Evolutionary conservation across 2,888 invertebrate species (phyloP).

Genomic region (Acrocera orbiculus): DNA sequence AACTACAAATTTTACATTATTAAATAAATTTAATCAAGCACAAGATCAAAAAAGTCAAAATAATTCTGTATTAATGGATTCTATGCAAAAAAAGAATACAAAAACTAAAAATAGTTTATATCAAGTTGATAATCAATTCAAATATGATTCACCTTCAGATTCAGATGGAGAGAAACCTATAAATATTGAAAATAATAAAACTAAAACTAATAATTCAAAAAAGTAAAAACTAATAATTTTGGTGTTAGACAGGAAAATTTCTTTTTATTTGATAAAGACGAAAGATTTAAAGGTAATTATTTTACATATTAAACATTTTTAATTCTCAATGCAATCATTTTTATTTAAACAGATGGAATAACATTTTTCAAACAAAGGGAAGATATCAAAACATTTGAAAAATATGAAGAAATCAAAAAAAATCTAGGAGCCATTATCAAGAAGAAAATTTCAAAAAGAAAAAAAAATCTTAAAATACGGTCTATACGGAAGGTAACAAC

Average conservation of each 20-base stretch:
- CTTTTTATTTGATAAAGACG: conserved; percentile 44
- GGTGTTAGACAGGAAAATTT: conserved; percentile 35
- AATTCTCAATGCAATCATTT: background rate
- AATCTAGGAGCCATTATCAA: conserved; percentile 35
- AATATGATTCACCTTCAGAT: conserved; percentile 58
- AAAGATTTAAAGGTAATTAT: conserved; percentile 44
- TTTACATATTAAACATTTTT: conserved; percentile 3
- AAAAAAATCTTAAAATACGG: too few relatives aligned
- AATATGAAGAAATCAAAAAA: conserved; percentile 37
- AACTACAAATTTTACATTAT: too few relatives aligned
- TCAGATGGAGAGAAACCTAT: conserved; percentile 37
- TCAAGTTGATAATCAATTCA: conserved; percentile 38
- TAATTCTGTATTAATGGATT: too few relatives aligned
- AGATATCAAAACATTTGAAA: conserved; percentile 17
- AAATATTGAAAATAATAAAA: conserved; percentile 10
- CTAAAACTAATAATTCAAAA: conserved; percentile 8
- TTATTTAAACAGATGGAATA: conserved; percentile 40
- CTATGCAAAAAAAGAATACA: too few relatives aligned
- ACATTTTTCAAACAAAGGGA: conserved; percentile 39
- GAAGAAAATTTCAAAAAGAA: too few relatives aligned
- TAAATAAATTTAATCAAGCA: too few relatives aligned
- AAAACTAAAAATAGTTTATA: conserved; percentile 16
- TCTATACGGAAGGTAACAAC: too few relatives aligned
- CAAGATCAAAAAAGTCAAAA: background rate
- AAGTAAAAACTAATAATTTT: conserved; percentile 22